These are phyloP conservation scores for Xenus cinereus DNA, from an alignment of 2,113 vertebrate genomes.

Conservation along the genomic window DNA sequence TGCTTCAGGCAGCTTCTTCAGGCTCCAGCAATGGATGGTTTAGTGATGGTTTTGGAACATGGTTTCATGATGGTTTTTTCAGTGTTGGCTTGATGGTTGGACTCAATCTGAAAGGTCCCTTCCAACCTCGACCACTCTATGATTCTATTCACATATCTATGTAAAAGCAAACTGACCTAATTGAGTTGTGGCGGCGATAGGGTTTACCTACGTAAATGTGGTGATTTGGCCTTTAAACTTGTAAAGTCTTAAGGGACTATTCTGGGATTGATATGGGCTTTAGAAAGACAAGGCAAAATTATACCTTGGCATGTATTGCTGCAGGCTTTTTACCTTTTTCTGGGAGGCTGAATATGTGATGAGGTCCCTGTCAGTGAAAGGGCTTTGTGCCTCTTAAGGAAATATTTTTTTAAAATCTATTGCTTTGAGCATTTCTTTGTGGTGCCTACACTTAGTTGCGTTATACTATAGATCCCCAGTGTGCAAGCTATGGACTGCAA, in stretches of 20 bases:
- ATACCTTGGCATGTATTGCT: background rate
- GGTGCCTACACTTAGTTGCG: background rate
- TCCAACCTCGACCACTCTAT: background rate
- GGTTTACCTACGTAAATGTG: background rate
- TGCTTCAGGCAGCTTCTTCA: rapidly evolving
- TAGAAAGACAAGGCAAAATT: background rate
- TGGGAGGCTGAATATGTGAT: background rate
- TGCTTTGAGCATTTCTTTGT: background rate
- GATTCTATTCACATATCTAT: background rate
- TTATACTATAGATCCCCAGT: background rate
- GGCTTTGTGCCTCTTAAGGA: background rate
- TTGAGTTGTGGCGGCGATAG: background rate
- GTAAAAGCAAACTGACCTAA: background rate
- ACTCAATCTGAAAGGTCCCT: background rate
- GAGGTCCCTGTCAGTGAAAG: background rate
- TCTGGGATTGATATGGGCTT: background rate
- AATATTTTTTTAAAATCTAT: background rate
- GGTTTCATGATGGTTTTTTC: background rate
- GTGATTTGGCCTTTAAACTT: background rate
- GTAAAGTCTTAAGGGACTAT: background rate
- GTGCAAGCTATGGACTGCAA: background rate
- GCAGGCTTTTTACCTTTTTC: background rate
- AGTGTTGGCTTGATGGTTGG: background rate
- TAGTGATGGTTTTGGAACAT: background rate
- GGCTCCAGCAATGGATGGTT: background rate